Conservation (phyloP, 2,888 invertebrate species). For the Plebejus argus region DNA sequence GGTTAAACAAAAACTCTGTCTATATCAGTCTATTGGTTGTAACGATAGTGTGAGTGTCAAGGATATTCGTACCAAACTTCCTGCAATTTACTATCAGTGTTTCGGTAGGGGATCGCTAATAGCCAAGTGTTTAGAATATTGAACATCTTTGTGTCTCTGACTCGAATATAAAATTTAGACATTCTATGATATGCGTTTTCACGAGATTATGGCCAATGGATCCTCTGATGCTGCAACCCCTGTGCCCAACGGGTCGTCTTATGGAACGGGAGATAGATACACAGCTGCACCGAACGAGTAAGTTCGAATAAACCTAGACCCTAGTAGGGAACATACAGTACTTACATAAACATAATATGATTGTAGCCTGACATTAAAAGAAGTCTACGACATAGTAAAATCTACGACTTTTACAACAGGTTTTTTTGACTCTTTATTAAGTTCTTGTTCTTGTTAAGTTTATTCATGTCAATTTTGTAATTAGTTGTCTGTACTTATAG, state of each 20-base stretch:
- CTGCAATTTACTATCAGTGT: conserved; percentile 43
- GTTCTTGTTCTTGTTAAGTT: not conserved
- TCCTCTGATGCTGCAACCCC: conserved; percentile 48
- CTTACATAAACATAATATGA: no score
- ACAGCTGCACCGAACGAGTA: conserved; percentile 76
- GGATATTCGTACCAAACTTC: conserved; percentile 66
- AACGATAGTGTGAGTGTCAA: conserved; percentile 64
- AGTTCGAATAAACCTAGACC: conserved; percentile 49
- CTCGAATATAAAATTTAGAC: not conserved
- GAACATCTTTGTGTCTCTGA: conserved; percentile 36
- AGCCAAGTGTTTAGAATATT: conserved; percentile 37
- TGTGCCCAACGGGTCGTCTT: conserved; percentile 60
- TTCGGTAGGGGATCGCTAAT: not conserved
- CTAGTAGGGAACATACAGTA: no score
- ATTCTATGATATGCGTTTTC: conserved; percentile 58
- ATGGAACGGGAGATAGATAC: conserved; percentile 72
- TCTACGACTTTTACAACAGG: not conserved
- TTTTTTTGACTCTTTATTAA: not conserved
- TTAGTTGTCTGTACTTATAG: no score
- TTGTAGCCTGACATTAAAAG: not conserved
- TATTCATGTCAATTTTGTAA: no score
- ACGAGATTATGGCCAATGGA: conserved; percentile 60
- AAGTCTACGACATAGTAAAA: not conserved
- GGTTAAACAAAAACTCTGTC: not conserved
- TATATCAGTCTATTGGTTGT: not conserved